Base-by-base conservation (phyloP, 2,113 vertebrate genomes). In the Misgurnus mizolepis region DNA sequence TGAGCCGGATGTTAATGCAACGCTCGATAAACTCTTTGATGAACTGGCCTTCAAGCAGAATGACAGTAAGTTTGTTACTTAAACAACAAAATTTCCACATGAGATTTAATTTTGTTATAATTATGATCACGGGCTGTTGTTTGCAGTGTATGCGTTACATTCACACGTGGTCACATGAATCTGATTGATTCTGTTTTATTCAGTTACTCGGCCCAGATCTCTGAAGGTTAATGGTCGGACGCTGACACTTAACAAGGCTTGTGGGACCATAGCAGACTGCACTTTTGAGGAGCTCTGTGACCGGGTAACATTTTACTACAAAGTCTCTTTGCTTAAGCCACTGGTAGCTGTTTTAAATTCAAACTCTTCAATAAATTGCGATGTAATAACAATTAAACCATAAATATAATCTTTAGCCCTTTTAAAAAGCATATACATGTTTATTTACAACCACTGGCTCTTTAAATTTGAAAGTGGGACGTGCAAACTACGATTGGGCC, bases 41-140 rank as follows among this genome's bases (percentile, higher is more conserved):
- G 96, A 98, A 92, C 93, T 99, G 94, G 96, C 98, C 88, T 95
- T 96, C 86, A 98, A 96, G 91, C 98, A 99, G 92, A 99, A 99
- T 91, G 98, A 99, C 95, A 95, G 98, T 99, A 95, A 95, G 96
- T 94, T 17, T 14, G 12, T 53, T 14, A 14, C 12, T 3, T 4
- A 1, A 15, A 53, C 14, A 5, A 53, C 4, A 53, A 53, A 53
- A 4, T 10, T 49, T 3, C 11, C 47, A 2, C 11, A 94, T 67
- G 91, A 94, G 93, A 62, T 64, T n/a, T 45, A 43, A 43, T 40
- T 18, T 18, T 69, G 0, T 12, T 68, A 1, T 5, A 55, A 5
- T 39, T 71, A 27, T 40, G 4, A 71, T 22, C 22, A 22, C 22
- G 22, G 22, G 22, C 22, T 22, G 22, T 22, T 22, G 22, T 22